Evolutionary conservation across 1,140 invertebrate species (phyloP).

Genomic region (Drosophila pandora): DNA sequence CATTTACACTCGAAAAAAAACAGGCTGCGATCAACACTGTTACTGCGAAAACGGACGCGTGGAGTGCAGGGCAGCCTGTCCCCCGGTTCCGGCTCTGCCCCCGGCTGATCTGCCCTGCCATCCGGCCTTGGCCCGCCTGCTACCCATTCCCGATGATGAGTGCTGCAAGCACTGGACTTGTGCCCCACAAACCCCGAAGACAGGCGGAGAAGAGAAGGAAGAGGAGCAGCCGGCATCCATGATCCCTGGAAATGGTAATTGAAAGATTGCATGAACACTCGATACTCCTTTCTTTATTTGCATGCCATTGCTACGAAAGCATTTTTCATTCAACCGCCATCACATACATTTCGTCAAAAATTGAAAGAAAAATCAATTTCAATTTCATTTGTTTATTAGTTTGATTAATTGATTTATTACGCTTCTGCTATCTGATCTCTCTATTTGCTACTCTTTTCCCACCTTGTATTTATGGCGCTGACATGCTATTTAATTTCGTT

Average conservation of each 20-base stretch:
- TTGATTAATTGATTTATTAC: slow-evolving; percentile 29
- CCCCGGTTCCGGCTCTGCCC: slow-evolving; percentile 89
- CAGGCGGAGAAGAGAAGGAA: slow-evolving; percentile 39
- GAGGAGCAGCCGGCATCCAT: slow-evolving; percentile 15
- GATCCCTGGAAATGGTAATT: slow-evolving; percentile 55
- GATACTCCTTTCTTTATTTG: slow-evolving; percentile 12
- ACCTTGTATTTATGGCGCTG: slow-evolving; percentile 45
- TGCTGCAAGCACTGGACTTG: slow-evolving; percentile 92
- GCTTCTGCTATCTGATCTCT: slow-evolving; percentile 37
- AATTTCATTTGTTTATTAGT: slow-evolving; percentile 3
- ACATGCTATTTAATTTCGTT: slow-evolving; percentile 58
- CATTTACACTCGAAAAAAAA: slow-evolving; percentile 42
- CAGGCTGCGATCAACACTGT: slow-evolving; percentile 93
- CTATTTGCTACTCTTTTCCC: slow-evolving; percentile 9
- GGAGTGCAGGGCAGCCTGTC: slow-evolving; percentile 91
- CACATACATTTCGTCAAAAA: slow-evolving; percentile 19
- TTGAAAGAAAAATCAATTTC: slow-evolving; percentile 9
- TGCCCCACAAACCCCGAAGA: slow-evolving; percentile 54
- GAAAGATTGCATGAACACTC: slow-evolving; percentile 24
- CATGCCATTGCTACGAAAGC: slow-evolving; percentile 35
- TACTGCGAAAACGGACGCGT: slow-evolving; percentile 94
- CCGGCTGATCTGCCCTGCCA: slow-evolving; percentile 90
- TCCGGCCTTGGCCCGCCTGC: slow-evolving; percentile 86
- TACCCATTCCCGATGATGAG: slow-evolving; percentile 90
- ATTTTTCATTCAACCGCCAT: slow-evolving; percentile 13